Evolutionary conservation across 2,888 invertebrate genomes (phyloP).

Genomic region (Bellardia pandia): DNA sequence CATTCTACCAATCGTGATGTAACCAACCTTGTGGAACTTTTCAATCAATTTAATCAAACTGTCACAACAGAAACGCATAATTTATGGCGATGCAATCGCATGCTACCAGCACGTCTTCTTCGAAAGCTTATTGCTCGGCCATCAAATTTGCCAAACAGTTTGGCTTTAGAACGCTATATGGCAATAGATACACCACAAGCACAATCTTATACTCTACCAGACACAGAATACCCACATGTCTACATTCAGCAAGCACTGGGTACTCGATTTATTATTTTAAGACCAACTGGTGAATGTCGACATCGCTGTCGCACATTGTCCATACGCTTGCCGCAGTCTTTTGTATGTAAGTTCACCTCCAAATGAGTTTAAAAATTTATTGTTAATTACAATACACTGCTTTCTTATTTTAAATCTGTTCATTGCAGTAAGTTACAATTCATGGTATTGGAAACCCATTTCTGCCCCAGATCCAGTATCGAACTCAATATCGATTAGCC

Average conservation of each 20-base stretch:
- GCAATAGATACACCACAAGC: slow-evolving; percentile 90
- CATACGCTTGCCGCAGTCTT: slow-evolving; percentile 88
- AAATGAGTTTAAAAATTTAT: neutral
- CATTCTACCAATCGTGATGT: slow-evolving; percentile 81
- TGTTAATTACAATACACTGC: neutral
- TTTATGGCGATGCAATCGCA: slow-evolving; percentile 89
- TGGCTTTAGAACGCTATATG: slow-evolving; percentile 91
- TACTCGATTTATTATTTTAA: slow-evolving; percentile 88
- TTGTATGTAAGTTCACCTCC: slow-evolving; percentile 88
- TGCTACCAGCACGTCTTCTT: slow-evolving; percentile 89
- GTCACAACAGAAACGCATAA: slow-evolving; percentile 79
- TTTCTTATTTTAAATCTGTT: slow-evolving; percentile 30
- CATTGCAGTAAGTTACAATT: slow-evolving; percentile 89
- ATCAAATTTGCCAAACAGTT: slow-evolving; percentile 88
- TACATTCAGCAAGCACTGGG: slow-evolving; percentile 91
- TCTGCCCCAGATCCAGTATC: slow-evolving; percentile 87
- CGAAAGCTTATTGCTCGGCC: slow-evolving; percentile 90
- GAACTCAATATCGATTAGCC: slow-evolving; percentile 86
- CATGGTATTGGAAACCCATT: slow-evolving; percentile 90
- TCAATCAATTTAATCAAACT: slow-evolving; percentile 80
- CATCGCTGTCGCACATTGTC: slow-evolving; percentile 89
- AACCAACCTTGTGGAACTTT: slow-evolving; percentile 83
- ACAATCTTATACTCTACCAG: slow-evolving; percentile 88
- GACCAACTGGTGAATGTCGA: slow-evolving; percentile 91
- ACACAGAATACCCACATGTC: slow-evolving; percentile 92